Base-by-base conservation (phyloP, 2,888 invertebrate genomes). In the Agrochola lota region DNA sequence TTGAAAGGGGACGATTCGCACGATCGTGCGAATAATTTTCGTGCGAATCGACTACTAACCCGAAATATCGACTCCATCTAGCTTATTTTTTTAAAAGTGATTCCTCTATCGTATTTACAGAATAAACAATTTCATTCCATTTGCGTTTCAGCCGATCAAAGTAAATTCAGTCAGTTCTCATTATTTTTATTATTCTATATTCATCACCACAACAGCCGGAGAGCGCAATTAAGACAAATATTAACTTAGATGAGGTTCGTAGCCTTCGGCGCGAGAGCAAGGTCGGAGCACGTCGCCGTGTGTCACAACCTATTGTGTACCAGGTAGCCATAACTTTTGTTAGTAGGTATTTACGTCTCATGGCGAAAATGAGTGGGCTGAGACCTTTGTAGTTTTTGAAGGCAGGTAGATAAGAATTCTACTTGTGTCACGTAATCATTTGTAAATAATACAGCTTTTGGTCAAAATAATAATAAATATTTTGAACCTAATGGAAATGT, bases 201-300 rank as follows among this genome's bases (percentile, higher is more conserved):
- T 71, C n/a, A 40, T 6, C 35, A 30, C 8, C 6, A 15, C 30
- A 74, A 69, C 8, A 72, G 60, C 23, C 52, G 7, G 40, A 43
- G n/a, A 69, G 20, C 69, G 64, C 60, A 74, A 83, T 83, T 81
- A 81, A 74, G 71, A 66, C 71, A 81, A 85, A 81, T 85, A 90
- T 87, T 85, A 87, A 60, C 74, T 85, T 77, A 87, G 90, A 92
- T 90, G 91, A 90, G 88, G 80, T 89, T 83, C 77, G 72, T 87
- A 91, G 91, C 93, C 94, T 94, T 93, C 92, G 74, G 67, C 79
- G 88, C 86, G 85, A 91, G 90, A 91, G 91, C 94, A 94, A 94
- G 94, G 94, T 92, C 93, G 88, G 85, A 89, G 88, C 91, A 90
- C 90, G 90, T 91, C 91, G 89, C 86, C 81, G 78, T 88, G 60